phyloP scores from a whole-genome alignment of 1,140 invertebrate species.

The Drosophila nigromelanica region DNA sequence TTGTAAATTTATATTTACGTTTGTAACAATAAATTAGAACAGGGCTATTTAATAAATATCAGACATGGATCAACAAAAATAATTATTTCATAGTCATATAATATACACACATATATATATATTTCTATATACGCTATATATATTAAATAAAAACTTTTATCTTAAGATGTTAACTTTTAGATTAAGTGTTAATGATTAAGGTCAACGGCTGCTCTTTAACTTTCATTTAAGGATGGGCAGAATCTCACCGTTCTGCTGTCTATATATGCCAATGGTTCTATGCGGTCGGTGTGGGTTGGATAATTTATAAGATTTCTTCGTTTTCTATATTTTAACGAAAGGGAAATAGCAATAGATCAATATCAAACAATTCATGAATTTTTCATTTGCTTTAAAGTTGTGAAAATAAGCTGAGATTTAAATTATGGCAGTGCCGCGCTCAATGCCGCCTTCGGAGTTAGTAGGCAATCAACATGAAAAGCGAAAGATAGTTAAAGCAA shows the following conservation, averaged over 20 bases:
- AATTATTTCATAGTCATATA: slow-evolving; percentile 54
- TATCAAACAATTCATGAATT: slow-evolving; percentile 61
- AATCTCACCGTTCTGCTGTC: slow-evolving; percentile 66
- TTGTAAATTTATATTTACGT: slow-evolving; percentile 57
- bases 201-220: slow-evolving; percentile 62
- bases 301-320: slow-evolving; percentile 72
- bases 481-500: slow-evolving; percentile 16
- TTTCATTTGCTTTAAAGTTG: slow-evolving; percentile 26
- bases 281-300: slow-evolving; percentile 57
- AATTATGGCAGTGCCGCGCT: slow-evolving; percentile 30
- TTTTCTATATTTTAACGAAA: slow-evolving; percentile 68
- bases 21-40: slow-evolving; percentile 76
- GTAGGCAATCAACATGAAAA: slow-evolving; percentile 32
- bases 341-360: slow-evolving; percentile 73
- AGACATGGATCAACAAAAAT: slow-evolving; percentile 71
- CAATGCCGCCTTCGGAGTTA: slow-evolving; percentile 53
- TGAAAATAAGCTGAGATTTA: neutral
- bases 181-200: slow-evolving; percentile 35
- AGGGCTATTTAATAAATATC: slow-evolving; percentile 79
- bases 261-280: slow-evolving; percentile 63
- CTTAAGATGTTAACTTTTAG: slow-evolving; percentile 37
- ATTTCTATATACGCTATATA: slow-evolving; percentile 26
- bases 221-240: slow-evolving; percentile 52
- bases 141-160: slow-evolving; percentile 42
- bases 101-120: slow-evolving; percentile 36